These are phyloP conservation scores for Pilophorus perplexus DNA, from an alignment of 2,888 invertebrate species.

Conservation along the genomic window DNA sequence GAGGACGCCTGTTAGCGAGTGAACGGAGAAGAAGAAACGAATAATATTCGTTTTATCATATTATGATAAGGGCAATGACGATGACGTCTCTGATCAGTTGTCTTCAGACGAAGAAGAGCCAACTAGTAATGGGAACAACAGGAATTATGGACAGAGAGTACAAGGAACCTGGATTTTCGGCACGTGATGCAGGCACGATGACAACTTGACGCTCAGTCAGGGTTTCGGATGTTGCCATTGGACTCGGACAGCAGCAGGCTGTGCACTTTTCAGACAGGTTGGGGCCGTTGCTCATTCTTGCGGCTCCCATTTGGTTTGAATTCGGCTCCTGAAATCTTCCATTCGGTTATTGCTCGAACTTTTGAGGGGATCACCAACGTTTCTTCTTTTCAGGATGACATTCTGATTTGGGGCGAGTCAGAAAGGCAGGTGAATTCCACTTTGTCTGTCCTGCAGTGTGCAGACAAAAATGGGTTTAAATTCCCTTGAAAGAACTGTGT, in stretches of 20 bases:
- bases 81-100: no score
- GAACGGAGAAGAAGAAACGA: no score
- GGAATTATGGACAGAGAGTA: no score
- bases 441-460: slow-evolving; percentile 30
- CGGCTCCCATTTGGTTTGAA: slow-evolving; percentile 51
- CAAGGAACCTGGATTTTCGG: no score
- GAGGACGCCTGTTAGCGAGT: no score
- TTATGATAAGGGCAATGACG: no score
- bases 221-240: slow-evolving; percentile 33
- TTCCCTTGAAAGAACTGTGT: slow-evolving; percentile 50
- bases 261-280: slow-evolving; percentile 34
- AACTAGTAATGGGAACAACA: no score
- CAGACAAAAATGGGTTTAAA: slow-evolving; percentile 36
- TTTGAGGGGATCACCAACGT: slow-evolving; percentile 41
- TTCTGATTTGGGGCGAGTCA: slow-evolving; percentile 32
- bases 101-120: no score
- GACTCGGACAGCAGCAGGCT: background rate
- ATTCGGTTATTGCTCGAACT: slow-evolving; percentile 8
- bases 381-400: slow-evolving; percentile 41
- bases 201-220: slow-evolving; percentile 28
- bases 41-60: no score
- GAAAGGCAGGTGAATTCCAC: slow-evolving; percentile 20
- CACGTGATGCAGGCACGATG: no score
- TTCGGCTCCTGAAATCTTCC: slow-evolving; percentile 48
- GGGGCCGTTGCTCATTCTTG: slow-evolving; percentile 48